A percentile compares a stretch with the other conserved stretches of the same genome.
Conservation (phyloP, 2,113 vertebrate species). For the Holacanthus passer region DNA sequence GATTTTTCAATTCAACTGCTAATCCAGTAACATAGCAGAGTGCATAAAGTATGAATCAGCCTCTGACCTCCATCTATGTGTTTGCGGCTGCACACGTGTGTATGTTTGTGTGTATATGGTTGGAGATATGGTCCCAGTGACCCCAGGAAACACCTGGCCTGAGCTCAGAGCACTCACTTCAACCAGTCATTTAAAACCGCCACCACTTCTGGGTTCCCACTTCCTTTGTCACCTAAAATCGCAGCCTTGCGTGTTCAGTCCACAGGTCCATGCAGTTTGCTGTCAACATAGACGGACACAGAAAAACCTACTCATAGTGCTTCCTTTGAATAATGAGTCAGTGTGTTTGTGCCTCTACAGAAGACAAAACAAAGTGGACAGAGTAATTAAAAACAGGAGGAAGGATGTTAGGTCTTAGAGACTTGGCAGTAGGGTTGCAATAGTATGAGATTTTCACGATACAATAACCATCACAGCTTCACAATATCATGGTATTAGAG, state of each 20-base stretch:
- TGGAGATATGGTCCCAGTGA: neutral
- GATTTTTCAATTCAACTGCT: neutral
- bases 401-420: too few relatives aligned
- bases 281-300: neutral
- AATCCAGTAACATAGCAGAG: neutral
- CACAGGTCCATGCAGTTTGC: neutral
- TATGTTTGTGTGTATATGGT: neutral
- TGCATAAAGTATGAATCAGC: neutral
- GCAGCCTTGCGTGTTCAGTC: conserved; percentile 4
- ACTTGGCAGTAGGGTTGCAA: too few relatives aligned
- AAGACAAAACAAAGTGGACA: conserved; percentile 37
- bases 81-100: neutral
- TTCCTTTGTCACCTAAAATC: conserved; percentile 46
- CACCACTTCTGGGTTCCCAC: conserved; percentile 14
- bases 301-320: conserved; percentile 1
- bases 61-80: neutral
- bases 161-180: neutral
- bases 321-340: conserved; percentile 31
- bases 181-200: conserved; percentile 27
- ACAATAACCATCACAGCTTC: too few relatives aligned
- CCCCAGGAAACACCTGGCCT: conserved; percentile 49
- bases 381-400: neutral
- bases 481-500: too few relatives aligned
- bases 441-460: too few relatives aligned
- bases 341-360: conserved; percentile 1